phyloP scores from a whole-genome alignment of 2,888 invertebrate genomes.

The Standfussiana lucernea region DNA sequence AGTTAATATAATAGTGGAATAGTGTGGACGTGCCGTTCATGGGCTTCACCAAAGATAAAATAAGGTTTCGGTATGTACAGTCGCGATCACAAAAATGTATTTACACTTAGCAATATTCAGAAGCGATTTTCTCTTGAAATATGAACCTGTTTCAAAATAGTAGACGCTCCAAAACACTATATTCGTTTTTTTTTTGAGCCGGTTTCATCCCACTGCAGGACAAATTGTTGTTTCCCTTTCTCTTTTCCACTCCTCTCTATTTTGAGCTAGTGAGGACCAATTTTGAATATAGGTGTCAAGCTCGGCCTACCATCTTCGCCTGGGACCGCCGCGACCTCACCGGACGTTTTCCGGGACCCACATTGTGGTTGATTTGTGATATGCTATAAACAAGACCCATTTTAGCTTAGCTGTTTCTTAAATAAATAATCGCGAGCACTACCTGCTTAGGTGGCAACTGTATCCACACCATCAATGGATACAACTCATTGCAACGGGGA shows the following conservation, averaged over 20 bases:
- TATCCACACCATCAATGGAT: background rate
- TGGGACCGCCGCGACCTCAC: no score
- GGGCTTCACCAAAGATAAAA: background rate
- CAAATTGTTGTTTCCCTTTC: background rate
- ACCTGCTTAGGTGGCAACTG: background rate
- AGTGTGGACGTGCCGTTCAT: constrained; percentile 23
- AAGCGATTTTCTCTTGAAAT: background rate
- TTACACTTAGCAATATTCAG: background rate
- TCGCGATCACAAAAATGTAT: background rate
- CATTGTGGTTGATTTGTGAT: no score
- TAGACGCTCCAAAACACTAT: background rate
- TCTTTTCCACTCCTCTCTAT: no score
- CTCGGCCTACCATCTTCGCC: no score
- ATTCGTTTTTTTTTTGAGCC: no score
- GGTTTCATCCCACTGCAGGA: background rate
- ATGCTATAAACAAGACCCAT: no score
- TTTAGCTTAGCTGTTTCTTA: no score
- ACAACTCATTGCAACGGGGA: constrained; percentile 1
- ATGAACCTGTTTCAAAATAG: background rate
- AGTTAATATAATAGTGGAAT: background rate
- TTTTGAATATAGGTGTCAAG: no score
- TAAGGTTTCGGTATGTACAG: background rate
- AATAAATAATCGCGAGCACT: no score
- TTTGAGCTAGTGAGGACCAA: no score
- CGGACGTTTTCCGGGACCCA: no score